Percentiles rank a stretch among this genome's conserved stretches.
Conservation (phyloP, 2,797 vertebrate genomes). For the Malacoraja senta region DNA sequence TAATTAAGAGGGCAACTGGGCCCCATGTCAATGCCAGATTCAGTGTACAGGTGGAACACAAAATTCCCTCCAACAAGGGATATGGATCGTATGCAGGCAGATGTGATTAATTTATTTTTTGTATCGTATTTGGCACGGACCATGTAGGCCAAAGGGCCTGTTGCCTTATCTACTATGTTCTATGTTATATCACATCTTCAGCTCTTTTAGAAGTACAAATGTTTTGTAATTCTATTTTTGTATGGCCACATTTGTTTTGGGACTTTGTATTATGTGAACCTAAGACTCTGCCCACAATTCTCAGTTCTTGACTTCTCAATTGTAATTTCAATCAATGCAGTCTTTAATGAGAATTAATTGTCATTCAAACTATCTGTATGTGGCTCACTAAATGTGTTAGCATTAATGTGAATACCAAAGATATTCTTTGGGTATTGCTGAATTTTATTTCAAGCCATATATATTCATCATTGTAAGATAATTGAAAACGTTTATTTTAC, state of each 20-base stretch:
- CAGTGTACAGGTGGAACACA: no score
- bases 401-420: neutral
- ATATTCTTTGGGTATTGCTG: neutral
- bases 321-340: neutral
- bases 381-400: neutral
- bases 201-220: neutral
- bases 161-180: no score
- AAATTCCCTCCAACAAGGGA: no score
- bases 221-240: neutral
- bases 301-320: neutral
- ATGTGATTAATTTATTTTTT: no score
- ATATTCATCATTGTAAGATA: neutral
- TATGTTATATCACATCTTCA: neutral
- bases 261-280: neutral
- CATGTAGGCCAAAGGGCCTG: no score
- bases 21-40: no score
- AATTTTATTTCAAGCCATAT: neutral
- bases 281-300: neutral
- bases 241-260: neutral
- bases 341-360: neutral
- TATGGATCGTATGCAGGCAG: no score
- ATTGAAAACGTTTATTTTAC: neutral
- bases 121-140: no score
- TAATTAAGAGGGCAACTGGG: no score
- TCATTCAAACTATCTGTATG: neutral